Evolutionary conservation across 1,140 invertebrate genomes (phyloP), one percentile per base, ranked within the genome.

Genomic region (Holotrichia oblita): DNA sequence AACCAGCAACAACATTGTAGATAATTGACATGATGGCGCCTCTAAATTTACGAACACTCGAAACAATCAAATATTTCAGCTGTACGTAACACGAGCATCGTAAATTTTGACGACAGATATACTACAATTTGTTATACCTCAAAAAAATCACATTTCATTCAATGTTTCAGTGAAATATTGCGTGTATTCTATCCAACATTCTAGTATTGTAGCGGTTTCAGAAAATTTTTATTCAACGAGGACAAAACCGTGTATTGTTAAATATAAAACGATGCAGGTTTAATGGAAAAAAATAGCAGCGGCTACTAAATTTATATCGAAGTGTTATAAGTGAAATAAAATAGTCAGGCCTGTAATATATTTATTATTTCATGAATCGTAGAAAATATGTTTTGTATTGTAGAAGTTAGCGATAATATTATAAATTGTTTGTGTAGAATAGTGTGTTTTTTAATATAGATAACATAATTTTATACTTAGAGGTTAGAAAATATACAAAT

Each of bases 271-370:
- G 48, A 55, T 17, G n/a, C 14, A 55, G 14, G n/a, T 55, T 55
- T 55, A 55, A 55, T 14, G 48, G n/a, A 55, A 55, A 55, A 55
- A 55, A 55, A n/a, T 55, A 10, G 44, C 48, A 17, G n/a, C 48
- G 48, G 17, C 48, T 34, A n/a, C 12, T 55, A 17, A n/a, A 17
- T 55, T 55, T 55, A n/a, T 55, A 14, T 55, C 48, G 2, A n/a
- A 17, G 48, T 17, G 48, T n/a, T 55, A 14, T 17, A 55, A 55
- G 14, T 17, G 17, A n/a, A 55, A 17, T 17, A 55, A 55, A 55
- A 10, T 10, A 48, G 12, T 48, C 44, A 48, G n/a, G 12, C 44
- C 12, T n/a, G n/a, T n/a, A 48, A n/a, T n/a, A 48, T 48, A 48
- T 48, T 48, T 48, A 48, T 48, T 48, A 48, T 48, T 48, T 10